Evolutionary conservation across 2,888 invertebrate genomes (phyloP).

Genomic region (Phasia obesa): DNA sequence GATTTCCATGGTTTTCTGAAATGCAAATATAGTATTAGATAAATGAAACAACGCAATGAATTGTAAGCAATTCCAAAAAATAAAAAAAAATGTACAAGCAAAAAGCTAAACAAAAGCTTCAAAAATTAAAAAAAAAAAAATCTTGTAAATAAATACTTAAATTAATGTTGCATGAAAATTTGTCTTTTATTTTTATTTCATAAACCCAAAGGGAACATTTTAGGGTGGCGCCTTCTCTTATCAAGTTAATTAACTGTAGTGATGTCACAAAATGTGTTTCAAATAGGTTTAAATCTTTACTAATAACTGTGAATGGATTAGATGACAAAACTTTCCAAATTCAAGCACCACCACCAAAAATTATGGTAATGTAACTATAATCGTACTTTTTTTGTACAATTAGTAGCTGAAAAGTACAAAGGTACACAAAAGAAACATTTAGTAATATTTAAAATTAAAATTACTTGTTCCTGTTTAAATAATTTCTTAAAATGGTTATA

Average conservation of each 20-base stretch:
- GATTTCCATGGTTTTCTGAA: slow-evolving; percentile 10
- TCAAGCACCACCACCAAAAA: not conserved
- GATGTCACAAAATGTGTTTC: not conserved
- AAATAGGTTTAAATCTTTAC: not conserved
- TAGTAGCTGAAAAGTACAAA: too few species aligned
- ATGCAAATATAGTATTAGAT: not conserved
- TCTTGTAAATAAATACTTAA: slow-evolving; percentile 47
- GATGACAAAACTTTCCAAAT: too few species aligned
- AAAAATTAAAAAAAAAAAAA: slow-evolving; percentile 61
- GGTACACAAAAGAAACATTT: too few species aligned
- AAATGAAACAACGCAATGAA: slow-evolving; percentile 58
- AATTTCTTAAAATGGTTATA: too few species aligned
- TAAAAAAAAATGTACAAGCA: slow-evolving; percentile 52
- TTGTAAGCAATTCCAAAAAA: slow-evolving; percentile 65
- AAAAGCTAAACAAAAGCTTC: slow-evolving; percentile 55
- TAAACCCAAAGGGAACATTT: not conserved
- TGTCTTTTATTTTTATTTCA: not conserved
- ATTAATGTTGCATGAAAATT: slow-evolving; percentile 39
- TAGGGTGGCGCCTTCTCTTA: not conserved
- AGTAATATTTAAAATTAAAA: too few species aligned
- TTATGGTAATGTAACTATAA: not conserved
- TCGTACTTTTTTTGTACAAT: too few species aligned
- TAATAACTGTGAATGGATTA: not conserved
- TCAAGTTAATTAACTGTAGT: not conserved
- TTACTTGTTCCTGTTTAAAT: too few species aligned